phyloP scores from a whole-genome alignment of 35 echinoderm and acorn worm genomes.

The Chiridota heheva region DNA sequence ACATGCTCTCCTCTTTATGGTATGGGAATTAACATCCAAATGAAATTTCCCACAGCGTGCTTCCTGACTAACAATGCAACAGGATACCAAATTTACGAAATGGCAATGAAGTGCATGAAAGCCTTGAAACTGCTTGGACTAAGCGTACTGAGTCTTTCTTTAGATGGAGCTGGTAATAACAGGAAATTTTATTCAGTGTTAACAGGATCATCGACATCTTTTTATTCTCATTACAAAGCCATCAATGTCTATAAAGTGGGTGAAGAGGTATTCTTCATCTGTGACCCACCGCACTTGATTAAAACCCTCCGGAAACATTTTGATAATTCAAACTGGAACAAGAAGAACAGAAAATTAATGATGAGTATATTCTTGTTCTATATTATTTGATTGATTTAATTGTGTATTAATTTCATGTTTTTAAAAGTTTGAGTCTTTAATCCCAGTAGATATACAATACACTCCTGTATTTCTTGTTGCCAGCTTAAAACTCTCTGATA shows the following conservation, averaged over 20 bases:
- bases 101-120: background rate
- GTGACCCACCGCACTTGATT: conserved; percentile 13
- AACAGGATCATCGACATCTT: no score
- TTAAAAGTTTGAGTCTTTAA: no score
- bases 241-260: background rate
- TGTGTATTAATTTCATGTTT: no score
- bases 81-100: background rate
- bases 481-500: no score
- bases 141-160: conserved; percentile 1
- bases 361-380: conserved; percentile 14
- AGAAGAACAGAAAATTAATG: conserved; percentile 6
- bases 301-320: conserved; percentile 16
- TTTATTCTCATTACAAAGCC: conserved; percentile 7
- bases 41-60: conserved; percentile 12
- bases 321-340: conserved; percentile 21
- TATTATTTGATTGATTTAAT: no score
- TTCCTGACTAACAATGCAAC: background rate
- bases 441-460: no score
- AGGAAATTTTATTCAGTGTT: conserved; percentile 30
- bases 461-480: no score
- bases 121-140: background rate
- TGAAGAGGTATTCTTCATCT: conserved; percentile 23
- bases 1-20: conserved; percentile 28
- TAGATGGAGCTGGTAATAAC: conserved; percentile 26
- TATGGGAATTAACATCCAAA: conserved; percentile 5